Percentiles rank a stretch among this genome's conserved stretches.
phyloP scores from a whole-genome alignment of 1,140 invertebrate genomes.

The Scaptomyza graminum region DNA sequence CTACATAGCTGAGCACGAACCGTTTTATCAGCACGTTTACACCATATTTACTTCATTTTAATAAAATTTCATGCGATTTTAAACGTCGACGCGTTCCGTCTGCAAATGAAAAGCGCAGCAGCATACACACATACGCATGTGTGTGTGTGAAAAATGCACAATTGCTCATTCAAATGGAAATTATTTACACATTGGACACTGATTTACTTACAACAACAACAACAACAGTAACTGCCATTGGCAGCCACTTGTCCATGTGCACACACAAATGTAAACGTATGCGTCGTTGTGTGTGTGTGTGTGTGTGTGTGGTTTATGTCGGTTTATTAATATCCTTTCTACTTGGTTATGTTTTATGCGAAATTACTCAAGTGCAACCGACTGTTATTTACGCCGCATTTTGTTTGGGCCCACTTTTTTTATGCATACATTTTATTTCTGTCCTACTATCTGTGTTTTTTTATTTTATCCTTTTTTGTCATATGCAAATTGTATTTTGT shows the following conservation, averaged over 20 bases:
- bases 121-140: conserved; percentile 11
- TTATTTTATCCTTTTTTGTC: conserved; percentile 31
- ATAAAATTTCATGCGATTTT: conserved; percentile 83
- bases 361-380: conserved; percentile 82
- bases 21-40: conserved; percentile 83
- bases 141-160: conserved; percentile 70
- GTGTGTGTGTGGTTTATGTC: conserved; percentile 62
- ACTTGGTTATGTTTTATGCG: conserved; percentile 81
- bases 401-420: conserved; percentile 27
- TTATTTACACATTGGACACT: conserved; percentile 83
- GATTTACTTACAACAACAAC: conserved; percentile 66
- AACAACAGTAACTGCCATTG: conserved; percentile 49
- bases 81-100: conserved; percentile 68
- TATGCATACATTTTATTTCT: conserved; percentile 11
- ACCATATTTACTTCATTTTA: conserved; percentile 84
- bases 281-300: conserved; percentile 22
- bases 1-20: conserved; percentile 78
- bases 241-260: conserved; percentile 55
- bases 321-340: conserved; percentile 83
- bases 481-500: conserved; percentile 72
- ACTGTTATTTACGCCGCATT: conserved; percentile 69
- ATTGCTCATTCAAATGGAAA: conserved; percentile 83
- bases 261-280: not conserved
- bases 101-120: conserved; percentile 72
- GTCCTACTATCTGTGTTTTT: conserved; percentile 24